phyloP scores from a whole-genome alignment of 2,113 vertebrate species.

The Reinhardtius hippoglossoides region DNA sequence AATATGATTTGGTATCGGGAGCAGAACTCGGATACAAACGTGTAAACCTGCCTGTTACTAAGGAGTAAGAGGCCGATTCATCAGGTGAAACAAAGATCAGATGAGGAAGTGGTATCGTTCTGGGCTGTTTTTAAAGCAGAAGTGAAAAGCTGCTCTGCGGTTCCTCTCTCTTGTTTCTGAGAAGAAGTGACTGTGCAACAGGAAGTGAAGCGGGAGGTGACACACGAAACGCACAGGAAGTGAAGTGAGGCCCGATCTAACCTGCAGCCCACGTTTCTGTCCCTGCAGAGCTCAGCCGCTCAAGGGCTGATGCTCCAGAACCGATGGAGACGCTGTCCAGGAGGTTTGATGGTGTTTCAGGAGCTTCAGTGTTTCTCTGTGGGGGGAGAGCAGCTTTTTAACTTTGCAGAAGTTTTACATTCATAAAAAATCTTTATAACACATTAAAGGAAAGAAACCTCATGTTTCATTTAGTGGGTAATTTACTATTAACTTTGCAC shows the following conservation, averaged over 20 bases:
- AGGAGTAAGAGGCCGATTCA: not conserved
- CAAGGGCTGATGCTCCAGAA: no score
- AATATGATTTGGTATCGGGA: not conserved
- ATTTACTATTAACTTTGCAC: not conserved
- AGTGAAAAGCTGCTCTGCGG: constrained; percentile 65
- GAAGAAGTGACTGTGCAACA: constrained; percentile 67
- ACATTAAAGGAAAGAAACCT: no score
- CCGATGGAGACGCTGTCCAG: no score
- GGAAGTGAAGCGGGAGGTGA: constrained; percentile 66
- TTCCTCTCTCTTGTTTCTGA: constrained; percentile 70
- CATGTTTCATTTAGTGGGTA: no score
- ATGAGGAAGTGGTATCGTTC: constrained; percentile 55
- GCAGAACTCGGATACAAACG: not conserved
- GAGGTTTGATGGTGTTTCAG: no score
- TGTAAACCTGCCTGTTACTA: not conserved
- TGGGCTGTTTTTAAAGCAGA: constrained; percentile 58
- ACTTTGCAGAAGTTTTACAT: no score
- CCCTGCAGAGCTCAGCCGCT: no score
- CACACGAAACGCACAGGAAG: constrained; percentile 56
- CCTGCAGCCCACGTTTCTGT: not conserved
- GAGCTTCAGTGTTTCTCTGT: no score
- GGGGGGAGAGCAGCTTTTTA: no score
- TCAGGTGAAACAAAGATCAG: not conserved
- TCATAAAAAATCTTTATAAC: no score
- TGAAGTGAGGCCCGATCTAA: constrained; percentile 19